These are phyloP conservation scores for Brachionichthys hirsutus DNA, from an alignment of 2,113 vertebrate species.

Conservation along the genomic window DNA sequence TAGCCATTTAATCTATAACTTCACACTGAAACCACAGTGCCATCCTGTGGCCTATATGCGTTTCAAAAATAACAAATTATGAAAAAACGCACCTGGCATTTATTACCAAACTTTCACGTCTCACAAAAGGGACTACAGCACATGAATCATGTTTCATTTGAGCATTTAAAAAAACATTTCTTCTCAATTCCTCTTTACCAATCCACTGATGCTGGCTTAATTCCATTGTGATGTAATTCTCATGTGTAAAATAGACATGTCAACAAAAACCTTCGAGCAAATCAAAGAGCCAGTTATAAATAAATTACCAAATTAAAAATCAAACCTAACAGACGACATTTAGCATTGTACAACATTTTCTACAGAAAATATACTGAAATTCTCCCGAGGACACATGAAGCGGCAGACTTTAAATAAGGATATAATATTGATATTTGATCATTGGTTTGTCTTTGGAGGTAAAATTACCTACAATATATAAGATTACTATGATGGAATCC, in stretches of 20 bases:
- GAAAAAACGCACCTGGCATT: background rate
- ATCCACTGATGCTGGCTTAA: background rate
- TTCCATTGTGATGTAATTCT: conserved; percentile 6
- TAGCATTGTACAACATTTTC: no score
- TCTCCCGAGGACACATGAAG: background rate
- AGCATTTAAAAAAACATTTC: background rate
- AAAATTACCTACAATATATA: background rate
- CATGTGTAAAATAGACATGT: conserved; percentile 4
- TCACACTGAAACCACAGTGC: conserved; percentile 43
- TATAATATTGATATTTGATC: background rate
- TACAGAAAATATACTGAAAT: conserved; percentile 9
- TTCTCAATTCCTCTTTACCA: no score
- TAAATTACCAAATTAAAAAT: no score
- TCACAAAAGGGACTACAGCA: background rate
- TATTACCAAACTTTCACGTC: conserved; percentile 16
- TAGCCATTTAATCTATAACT: conserved; percentile 22
- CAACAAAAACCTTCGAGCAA: conserved; percentile 6
- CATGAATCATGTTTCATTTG: background rate
- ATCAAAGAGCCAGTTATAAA: conserved; percentile 15
- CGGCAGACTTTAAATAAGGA: conserved; percentile 2
- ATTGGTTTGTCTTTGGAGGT: conserved; percentile 24
- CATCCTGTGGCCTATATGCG: conserved; percentile 55
- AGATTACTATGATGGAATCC: no score
- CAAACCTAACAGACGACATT: no score
- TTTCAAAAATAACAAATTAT: no score